phyloP scores from a whole-genome alignment of 1,140 invertebrate genomes.

The Neodiprion fabricii region DNA sequence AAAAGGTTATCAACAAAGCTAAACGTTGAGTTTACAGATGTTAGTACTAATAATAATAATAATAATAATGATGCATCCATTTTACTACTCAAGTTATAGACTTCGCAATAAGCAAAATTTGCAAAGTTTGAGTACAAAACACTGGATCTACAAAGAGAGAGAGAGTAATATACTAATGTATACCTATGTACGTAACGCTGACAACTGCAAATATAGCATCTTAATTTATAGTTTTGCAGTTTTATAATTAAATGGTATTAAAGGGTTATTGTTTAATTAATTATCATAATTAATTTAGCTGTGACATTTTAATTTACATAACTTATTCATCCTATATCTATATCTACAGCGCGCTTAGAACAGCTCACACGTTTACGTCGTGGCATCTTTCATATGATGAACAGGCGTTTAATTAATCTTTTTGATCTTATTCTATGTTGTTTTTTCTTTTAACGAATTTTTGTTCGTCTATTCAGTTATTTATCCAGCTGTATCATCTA shows the following conservation, averaged over 20 bases:
- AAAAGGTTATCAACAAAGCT: too few relatives aligned
- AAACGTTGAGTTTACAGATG: not conserved
- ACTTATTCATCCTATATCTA: conserved; percentile 5
- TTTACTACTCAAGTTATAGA: not conserved
- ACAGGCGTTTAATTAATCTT: not conserved
- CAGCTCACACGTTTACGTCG: not conserved
- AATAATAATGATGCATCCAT: not conserved
- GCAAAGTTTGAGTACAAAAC: not conserved
- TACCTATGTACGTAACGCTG: not conserved
- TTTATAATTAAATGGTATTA: conserved; percentile 3
- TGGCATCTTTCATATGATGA: not conserved
- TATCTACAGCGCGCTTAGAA: not conserved
- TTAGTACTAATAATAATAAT: not conserved
- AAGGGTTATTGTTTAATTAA: not conserved
- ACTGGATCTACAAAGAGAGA: not conserved
- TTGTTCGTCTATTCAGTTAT: not conserved
- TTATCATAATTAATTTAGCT: conserved; percentile 9
- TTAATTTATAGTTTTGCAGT: not conserved
- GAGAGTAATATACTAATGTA: not conserved
- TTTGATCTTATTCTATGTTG: not conserved
- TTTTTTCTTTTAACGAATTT: not conserved
- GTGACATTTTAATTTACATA: conserved; percentile 13
- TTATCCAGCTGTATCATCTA: not conserved
- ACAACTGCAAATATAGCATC: not conserved
- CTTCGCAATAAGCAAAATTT: not conserved